Percentiles rank a stretch among this genome's conserved stretches.
Conservation (phyloP, 2,113 vertebrate species). For the Lophius piscatorius region DNA sequence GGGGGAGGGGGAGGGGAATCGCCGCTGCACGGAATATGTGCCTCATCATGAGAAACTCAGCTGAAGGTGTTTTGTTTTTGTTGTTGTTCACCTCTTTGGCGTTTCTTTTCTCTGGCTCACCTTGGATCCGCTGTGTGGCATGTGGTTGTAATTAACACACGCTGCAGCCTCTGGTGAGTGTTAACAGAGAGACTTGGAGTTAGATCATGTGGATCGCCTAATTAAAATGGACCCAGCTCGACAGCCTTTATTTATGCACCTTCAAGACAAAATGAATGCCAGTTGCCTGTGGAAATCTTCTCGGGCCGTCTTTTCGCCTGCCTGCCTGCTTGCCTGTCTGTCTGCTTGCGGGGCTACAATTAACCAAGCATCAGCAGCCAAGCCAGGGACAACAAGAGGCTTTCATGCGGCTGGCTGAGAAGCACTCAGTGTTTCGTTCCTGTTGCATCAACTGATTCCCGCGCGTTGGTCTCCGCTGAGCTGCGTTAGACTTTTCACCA, state of each 20-base stretch:
- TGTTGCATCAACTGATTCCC: constrained; percentile 70
- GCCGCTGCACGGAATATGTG: constrained; percentile 50
- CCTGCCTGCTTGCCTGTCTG: constrained; percentile 13
- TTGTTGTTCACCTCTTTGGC: constrained; percentile 62
- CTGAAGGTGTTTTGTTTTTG: constrained; percentile 47
- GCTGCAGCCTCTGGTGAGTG: constrained; percentile 64
- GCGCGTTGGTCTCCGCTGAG: constrained; percentile 29
- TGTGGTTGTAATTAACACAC: constrained; percentile 66
- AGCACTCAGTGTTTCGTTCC: constrained; percentile 61
- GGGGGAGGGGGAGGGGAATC: constrained; percentile 51
- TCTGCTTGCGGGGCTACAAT: constrained; percentile 63
- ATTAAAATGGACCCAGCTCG: constrained; percentile 73
- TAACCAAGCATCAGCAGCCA: constrained; percentile 57
- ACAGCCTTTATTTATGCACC: constrained; percentile 71
- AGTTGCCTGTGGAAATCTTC: constrained; percentile 67
- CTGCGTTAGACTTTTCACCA: constrained; percentile 12
- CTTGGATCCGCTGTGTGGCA: constrained; percentile 50
- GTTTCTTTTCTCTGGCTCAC: constrained; percentile 50
- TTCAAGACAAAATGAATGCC: constrained; percentile 68
- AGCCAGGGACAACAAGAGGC: constrained; percentile 54
- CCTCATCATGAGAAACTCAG: constrained; percentile 49
- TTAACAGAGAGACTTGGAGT: constrained; percentile 45
- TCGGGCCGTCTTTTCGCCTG: constrained; percentile 29
- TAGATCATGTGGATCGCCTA: constrained; percentile 66
- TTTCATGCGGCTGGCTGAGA: constrained; percentile 53